These are phyloP conservation scores for Kuschelorhynchus macadamiae DNA, from an alignment of 2,888 invertebrate genomes.

Conservation along the genomic window DNA sequence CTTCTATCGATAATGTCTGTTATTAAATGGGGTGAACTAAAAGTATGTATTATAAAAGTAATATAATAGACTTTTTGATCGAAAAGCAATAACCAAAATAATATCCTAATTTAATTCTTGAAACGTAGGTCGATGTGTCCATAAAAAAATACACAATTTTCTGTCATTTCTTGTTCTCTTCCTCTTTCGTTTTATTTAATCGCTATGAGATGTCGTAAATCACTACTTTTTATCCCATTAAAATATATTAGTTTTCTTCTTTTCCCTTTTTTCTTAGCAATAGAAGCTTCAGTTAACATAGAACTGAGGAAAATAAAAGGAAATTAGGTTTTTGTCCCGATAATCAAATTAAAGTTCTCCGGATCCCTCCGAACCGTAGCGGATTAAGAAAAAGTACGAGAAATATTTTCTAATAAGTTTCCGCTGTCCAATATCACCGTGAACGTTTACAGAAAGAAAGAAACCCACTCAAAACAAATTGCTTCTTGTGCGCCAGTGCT, in stretches of 20 bases:
- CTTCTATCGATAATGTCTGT: no score
- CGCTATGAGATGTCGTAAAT: conserved; percentile 41
- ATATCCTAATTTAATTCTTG: no score
- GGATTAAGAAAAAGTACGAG: conserved; percentile 44
- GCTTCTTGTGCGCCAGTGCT: conserved; percentile 6
- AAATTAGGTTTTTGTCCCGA: conserved; percentile 48
- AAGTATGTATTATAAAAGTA: no score
- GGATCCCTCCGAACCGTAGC: conserved; percentile 30
- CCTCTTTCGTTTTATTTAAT: conserved; percentile 38
- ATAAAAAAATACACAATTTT: no score
- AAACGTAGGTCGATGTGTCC: no score
- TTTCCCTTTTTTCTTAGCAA: conserved; percentile 36
- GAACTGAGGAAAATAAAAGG: conserved; percentile 43
- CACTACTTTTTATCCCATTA: conserved; percentile 42
- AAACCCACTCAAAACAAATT: conserved; percentile 39
- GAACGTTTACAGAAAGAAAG: conserved; percentile 27
- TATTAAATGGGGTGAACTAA: no score
- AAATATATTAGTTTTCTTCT: conserved; percentile 46
- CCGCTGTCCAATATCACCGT: conserved; percentile 37
- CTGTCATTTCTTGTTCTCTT: conserved; percentile 1
- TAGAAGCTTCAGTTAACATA: conserved; percentile 44
- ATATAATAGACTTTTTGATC: no score
- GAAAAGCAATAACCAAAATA: no score
- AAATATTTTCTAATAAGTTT: conserved; percentile 49
- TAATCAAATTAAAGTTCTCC: conserved; percentile 48